Evolutionary conservation across 1,140 invertebrate genomes (phyloP), one percentile per base, ranked within the genome.

Genomic region (Parasteatoda tepidariorum): DNA sequence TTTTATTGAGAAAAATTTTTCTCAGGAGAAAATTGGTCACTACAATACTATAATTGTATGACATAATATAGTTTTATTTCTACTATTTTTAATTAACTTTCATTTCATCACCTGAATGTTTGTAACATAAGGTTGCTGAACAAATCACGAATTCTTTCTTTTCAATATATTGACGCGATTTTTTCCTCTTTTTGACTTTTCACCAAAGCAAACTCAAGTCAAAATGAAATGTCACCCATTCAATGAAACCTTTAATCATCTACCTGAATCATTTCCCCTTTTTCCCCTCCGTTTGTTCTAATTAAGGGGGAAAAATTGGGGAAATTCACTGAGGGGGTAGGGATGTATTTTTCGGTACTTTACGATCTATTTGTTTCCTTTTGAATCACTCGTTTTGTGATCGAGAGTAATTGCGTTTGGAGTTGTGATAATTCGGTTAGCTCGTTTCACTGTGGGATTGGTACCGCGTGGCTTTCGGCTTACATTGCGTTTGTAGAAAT

Each of bases 351-450:
- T 48, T 48, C 38, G 38, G 38, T 48, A 48, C 38, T 48, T 48
- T 48, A 48, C 62, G 30, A 24, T 30, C 34, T 70, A 24, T 70
- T 30, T 70, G 34, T 48, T 48, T 78, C 61, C 59, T 66, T 78
- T 78, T 78, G 74, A 78, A 78, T 78, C 74, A 78, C 26, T 57
- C 74, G 62, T 78, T 78, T 78, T 78, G 76, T 34, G 76, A 79
- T 79, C 64, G 64, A 79, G 76, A 34, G 76, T 79, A 79, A 79
- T 79, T 79, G 76, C 64, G 64, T 79, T 79, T 79, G 33, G 76
- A 66, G 76, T 79, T 38, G 76, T 24, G 54, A 61, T 79, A 79
- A 79, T 79, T 79, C 68, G 76, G 76, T 79, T 79, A 79, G 30
- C 4, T n/a, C 34, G 76, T 57, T 79, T 67, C 64, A 54, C 13